phyloP scores from a whole-genome alignment of 2,888 invertebrate species.

The Diogma glabrata region DNA sequence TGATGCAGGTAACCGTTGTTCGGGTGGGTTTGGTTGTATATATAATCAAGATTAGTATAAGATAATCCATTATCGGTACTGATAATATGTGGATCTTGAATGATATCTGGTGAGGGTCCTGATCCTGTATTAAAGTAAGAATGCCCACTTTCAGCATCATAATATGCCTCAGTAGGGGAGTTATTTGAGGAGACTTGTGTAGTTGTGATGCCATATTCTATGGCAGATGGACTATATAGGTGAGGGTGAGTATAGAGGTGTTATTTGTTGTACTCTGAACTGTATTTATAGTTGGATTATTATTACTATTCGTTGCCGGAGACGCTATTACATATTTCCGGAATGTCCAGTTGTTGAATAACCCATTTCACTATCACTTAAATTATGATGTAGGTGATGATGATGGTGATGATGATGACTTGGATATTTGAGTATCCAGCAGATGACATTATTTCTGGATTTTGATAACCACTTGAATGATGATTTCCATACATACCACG shows the following conservation, averaged over 20 bases:
- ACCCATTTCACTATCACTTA: conserved; percentile 1
- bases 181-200: conserved; percentile 30
- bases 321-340: background rate
- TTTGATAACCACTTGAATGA: conserved; percentile 29
- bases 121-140: conserved; percentile 31
- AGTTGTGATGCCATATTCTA: conserved; percentile 35
- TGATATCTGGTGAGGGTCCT: conserved; percentile 22
- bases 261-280: background rate
- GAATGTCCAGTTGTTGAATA: background rate
- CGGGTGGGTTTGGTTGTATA: conserved; percentile 41
- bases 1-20: conserved; percentile 22
- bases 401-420: conserved; percentile 24
- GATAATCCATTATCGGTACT: conserved; percentile 78
- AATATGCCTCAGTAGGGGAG: conserved; percentile 34
- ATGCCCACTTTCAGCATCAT: conserved; percentile 32
- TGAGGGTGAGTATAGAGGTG: conserved; percentile 27
- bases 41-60: conserved; percentile 79
- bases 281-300: conserved; percentile 11
- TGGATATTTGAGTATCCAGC: conserved; percentile 21
- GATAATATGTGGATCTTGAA: conserved; percentile 50
- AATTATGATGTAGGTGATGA: conserved; percentile 15
- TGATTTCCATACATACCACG: conserved; percentile 39
- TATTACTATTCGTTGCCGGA: conserved; percentile 13
- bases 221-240: conserved; percentile 35
- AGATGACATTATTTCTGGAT: conserved; percentile 19